A percentile compares a stretch with the other conserved stretches of the same genome.
Evolutionary conservation across 1,140 invertebrate genomes (phyloP).

Genomic region (Cepaea nemoralis): DNA sequence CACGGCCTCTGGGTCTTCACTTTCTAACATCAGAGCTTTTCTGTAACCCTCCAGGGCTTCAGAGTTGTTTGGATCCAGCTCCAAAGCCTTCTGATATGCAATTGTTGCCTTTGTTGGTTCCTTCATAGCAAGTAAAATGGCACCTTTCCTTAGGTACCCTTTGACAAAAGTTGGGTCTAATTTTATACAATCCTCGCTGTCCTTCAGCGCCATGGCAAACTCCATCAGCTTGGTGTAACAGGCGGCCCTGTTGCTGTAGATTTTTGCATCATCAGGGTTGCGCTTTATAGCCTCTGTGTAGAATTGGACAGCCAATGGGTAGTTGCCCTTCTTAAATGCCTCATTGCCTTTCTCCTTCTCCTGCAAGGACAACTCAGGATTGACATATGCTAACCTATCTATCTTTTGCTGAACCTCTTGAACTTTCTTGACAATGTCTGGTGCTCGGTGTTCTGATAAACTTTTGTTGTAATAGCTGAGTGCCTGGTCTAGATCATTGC

Average conservation of each 20-base stretch:
- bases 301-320: constrained; percentile 92
- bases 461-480: constrained; percentile 96
- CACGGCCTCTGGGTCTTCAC: constrained; percentile 92
- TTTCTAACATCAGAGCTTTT: constrained; percentile 80
- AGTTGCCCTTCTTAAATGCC: constrained; percentile 86
- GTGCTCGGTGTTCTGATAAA: constrained; percentile 95
- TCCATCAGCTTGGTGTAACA: constrained; percentile 98
- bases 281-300: constrained; percentile 94
- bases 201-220: constrained; percentile 95
- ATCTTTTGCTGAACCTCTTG: constrained; percentile 80
- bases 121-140: constrained; percentile 90
- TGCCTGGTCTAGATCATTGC: constrained; percentile 85
- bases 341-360: constrained; percentile 94
- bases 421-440: constrained; percentile 78
- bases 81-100: constrained; percentile 95
- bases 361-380: constrained; percentile 92
- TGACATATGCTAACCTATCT: constrained; percentile 90
- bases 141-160: constrained; percentile 96
- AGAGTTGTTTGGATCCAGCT: constrained; percentile 91
- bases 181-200: constrained; percentile 95
- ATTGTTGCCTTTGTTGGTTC: constrained; percentile 87
- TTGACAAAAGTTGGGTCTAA: constrained; percentile 98
- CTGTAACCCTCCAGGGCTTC: constrained; percentile 93
- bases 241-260: constrained; percentile 97
- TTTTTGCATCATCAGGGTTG: constrained; percentile 96